Base-by-base conservation (phyloP, 2,797 vertebrate genomes). In the Pogoniulus pusillus region DNA sequence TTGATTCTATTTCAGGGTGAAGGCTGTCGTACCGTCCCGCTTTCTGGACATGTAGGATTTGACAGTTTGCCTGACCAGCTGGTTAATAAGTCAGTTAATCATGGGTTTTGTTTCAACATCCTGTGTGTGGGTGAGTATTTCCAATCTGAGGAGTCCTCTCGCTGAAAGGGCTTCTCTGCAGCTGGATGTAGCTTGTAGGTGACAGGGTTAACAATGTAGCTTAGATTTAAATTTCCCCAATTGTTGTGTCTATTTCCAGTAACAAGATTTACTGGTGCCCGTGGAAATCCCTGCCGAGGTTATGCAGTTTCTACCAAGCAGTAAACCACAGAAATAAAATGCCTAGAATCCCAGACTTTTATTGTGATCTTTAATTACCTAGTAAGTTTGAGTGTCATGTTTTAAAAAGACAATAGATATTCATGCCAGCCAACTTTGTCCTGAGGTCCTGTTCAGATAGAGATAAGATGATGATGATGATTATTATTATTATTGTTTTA, bases 11-110 rank as follows among this genome's bases (percentile, higher is more conserved):
- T 96, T 84, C 96, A 98, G 99, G 98, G 98, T 87, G 99, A 99
- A 97, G 99, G 98, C 93, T 98, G 98, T 96, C 98, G 99, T 66
- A 97, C 98, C 29, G 97, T 99, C 63, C 98, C 99, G 6, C 98
- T 99, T 91, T 98, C 99, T 3, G 99, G 99, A 96, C 99, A 99
- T 71, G 99, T 99, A 66, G 99, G 99, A 96, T 99, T 99, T 96
- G 99, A 99, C 97, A 99, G 99, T 97, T 98, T 99, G 98, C 99
- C 99, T 62, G 99, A 99, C 98, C 99, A 99, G 97, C 98, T 99
- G 98, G 99, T 99, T 97, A 99, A 99, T 98, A 99, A 99, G 97
- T 99, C 99, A 45, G 98, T 99, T 95, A 98, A 98, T 97, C 98
- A 99, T 75, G 99, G 99, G 70, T 99, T 99, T 97, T 99, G 98